Conservation (phyloP, 2,113 vertebrate species). For the Siniperca chuatsi region DNA sequence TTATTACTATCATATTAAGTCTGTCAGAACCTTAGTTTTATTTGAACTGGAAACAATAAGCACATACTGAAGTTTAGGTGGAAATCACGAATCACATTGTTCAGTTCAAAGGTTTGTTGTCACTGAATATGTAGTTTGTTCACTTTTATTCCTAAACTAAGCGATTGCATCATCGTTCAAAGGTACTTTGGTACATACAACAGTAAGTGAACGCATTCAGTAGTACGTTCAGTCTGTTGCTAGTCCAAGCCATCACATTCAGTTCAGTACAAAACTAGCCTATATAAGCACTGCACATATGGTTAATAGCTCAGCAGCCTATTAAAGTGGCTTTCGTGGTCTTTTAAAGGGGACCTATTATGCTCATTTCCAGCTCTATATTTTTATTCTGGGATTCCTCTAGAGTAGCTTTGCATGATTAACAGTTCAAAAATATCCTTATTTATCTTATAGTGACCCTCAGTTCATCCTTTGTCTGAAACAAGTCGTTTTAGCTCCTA, state of each 20-base stretch:
- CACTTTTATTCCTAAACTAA: not conserved
- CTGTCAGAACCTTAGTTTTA: not conserved
- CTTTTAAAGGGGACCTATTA: too few relatives aligned
- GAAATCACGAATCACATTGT: not conserved
- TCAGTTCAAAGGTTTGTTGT: not conserved
- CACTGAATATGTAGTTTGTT: not conserved
- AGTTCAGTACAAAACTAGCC: not conserved
- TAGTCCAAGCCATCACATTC: not conserved
- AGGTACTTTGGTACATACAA: not conserved
- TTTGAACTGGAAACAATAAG: slow-evolving; percentile 8
- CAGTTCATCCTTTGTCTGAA: too few relatives aligned
- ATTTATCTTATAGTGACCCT: too few relatives aligned
- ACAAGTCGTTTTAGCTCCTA: too few relatives aligned
- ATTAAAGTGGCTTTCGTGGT: not conserved
- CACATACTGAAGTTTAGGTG: not conserved
- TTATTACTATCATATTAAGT: slow-evolving; percentile 3
- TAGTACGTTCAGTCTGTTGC: not conserved
- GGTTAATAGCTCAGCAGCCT: not conserved
- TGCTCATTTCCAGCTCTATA: too few relatives aligned
- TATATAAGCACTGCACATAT: not conserved
- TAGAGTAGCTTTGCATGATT: too few relatives aligned
- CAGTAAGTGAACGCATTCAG: not conserved
- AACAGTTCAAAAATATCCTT: too few relatives aligned
- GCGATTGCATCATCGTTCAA: not conserved
- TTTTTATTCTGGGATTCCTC: too few relatives aligned